Evolutionary conservation across 2,113 vertebrate species (phyloP).

Genomic region (Scophthalmus maximus): DNA sequence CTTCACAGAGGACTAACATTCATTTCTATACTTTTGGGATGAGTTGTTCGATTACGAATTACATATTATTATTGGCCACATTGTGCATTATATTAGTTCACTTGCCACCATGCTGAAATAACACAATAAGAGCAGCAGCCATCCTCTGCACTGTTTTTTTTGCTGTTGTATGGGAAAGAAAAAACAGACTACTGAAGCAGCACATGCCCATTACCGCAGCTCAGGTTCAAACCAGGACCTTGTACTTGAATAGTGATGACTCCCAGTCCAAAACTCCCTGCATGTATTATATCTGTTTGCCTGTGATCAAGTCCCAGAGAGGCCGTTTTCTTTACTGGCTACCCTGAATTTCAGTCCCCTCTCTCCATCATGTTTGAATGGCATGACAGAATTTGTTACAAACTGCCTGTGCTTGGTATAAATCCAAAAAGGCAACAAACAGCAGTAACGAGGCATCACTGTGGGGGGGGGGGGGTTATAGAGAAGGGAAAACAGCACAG

Average conservation of each 20-base stretch:
- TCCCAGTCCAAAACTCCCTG: slow-evolving; percentile 27
- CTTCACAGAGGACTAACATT: neutral
- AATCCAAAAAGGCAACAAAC: slow-evolving; percentile 54
- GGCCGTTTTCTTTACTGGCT: slow-evolving; percentile 50
- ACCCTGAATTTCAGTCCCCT: slow-evolving; percentile 61
- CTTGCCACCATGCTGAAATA: neutral
- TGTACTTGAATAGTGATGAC: slow-evolving; percentile 55
- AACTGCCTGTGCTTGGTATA: slow-evolving; percentile 48
- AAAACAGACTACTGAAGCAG: slow-evolving; percentile 31
- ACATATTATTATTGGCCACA: neutral
- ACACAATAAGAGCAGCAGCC: slow-evolving; percentile 1
- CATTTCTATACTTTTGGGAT: neutral
- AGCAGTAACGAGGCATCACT: slow-evolving; percentile 37
- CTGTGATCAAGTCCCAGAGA: slow-evolving; percentile 59
- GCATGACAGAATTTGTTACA: slow-evolving; percentile 41
- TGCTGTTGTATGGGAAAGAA: neutral
- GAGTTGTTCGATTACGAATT: neutral
- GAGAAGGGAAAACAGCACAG: slow-evolving; percentile 6
- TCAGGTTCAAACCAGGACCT: slow-evolving; percentile 40
- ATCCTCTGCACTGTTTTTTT: slow-evolving; percentile 3
- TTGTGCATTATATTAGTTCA: neutral
- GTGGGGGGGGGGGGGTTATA: slow-evolving; percentile 16
- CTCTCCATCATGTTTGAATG: slow-evolving; percentile 44
- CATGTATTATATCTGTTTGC: slow-evolving; percentile 47
- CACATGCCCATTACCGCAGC: slow-evolving; percentile 24